Base-by-base conservation (phyloP, 2,113 vertebrate genomes). In the Microtus pennsylvanicus region DNA sequence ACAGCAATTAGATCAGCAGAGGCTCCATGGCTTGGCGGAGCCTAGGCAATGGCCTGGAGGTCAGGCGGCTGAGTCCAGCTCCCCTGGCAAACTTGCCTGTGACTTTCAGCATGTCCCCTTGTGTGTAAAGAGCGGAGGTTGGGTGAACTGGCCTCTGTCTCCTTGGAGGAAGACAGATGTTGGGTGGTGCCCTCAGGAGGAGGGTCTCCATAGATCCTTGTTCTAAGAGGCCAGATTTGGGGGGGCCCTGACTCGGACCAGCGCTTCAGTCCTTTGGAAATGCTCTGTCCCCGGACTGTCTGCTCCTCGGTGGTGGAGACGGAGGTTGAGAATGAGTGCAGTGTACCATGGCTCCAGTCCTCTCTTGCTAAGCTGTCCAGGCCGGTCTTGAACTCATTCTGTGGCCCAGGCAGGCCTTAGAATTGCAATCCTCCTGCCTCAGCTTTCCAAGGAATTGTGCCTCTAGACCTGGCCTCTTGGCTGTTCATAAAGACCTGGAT, bases 1-100 rank as follows among this genome's bases (percentile, higher is more conserved):
- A 72, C 78, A 13, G 90, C 70, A 94, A 96, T 95, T 96, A 97
- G 95, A 95, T 16, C 90, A 70, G 76, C 94, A 87, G 82, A 75
- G 81, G 87, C 52, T 58, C 91, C 69, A 4, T 91, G 4, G 61
- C 8, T 5, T 10, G 16, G 63, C 10, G 21, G 8, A 78, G 91
- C 77, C 86, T 82, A 35, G 89, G 93, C 82, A 8, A 42, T 82
- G 97, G 94, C 91, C 69, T 2, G 70, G 87, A 82, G 94, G 93
- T 96, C 97, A 96, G 87, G 89, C 28, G 1, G 69, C 81, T 0
- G 28, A n/a, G 75, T 77, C 9, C n/a, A 38, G 61, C 87, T 86
- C 21, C 82, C 61, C 74, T 55, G 9, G 69, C 89, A 82, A 8
- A 82, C 65, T 61, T 3, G 93, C 74, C 55, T 28, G 16, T 69